These are phyloP conservation scores for Leptinotarsa haldemani DNA, from an alignment of 2,888 invertebrate genomes.

Conservation along the genomic window DNA sequence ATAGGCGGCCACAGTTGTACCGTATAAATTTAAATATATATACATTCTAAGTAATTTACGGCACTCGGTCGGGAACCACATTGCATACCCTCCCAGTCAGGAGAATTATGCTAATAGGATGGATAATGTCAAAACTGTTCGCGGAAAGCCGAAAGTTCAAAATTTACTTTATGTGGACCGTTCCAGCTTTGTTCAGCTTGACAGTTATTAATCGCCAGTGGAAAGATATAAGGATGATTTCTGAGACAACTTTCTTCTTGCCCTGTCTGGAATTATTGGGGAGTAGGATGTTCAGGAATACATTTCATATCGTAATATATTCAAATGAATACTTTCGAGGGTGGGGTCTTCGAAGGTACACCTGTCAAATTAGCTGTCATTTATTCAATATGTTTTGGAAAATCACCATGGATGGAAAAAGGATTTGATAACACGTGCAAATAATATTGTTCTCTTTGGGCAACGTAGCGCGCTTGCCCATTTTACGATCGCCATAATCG, in stretches of 20 bases:
- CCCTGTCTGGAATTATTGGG: neutral
- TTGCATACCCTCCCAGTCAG: conserved; percentile 34
- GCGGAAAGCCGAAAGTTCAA: conserved; percentile 35
- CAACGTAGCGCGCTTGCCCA: too few species aligned
- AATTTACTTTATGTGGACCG: conserved; percentile 4
- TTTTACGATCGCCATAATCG: too few species aligned
- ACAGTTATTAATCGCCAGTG: conserved; percentile 2
- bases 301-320: too few species aligned
- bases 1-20: conserved; percentile 33
- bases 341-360: too few species aligned
- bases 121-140: conserved; percentile 41
- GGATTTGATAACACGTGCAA: too few species aligned
- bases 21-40: conserved; percentile 45
- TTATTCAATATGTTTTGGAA: too few species aligned
- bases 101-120: conserved; percentile 43
- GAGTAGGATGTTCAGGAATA: too few species aligned
- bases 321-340: too few species aligned
- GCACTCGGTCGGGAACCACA: conserved; percentile 32
- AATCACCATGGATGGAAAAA: too few species aligned
- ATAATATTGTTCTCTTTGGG: too few species aligned
- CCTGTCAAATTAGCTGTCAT: too few species aligned
- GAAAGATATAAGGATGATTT: neutral
- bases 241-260: neutral
- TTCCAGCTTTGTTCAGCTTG: neutral
- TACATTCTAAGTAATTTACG: conserved; percentile 42